These are phyloP conservation scores for Fragum sueziense DNA, from an alignment of 2,888 invertebrate genomes.

Conservation along the genomic window DNA sequence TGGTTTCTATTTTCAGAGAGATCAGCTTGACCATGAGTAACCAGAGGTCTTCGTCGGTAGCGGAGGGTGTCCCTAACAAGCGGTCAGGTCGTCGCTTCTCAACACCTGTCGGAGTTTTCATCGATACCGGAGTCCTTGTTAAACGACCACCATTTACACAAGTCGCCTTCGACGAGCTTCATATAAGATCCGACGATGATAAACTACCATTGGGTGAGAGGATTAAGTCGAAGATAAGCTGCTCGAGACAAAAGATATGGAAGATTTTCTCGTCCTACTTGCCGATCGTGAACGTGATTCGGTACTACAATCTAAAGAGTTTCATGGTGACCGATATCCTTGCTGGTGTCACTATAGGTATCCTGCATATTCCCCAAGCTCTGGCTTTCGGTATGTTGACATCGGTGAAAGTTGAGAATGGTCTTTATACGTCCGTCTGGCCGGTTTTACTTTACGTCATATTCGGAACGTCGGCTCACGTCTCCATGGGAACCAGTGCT, in stretches of 20 bases:
- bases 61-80: constrained; percentile 34
- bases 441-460: constrained; percentile 76
- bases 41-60: constrained; percentile 48
- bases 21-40: background rate
- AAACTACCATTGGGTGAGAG: constrained; percentile 44
- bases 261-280: constrained; percentile 69
- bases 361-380: constrained; percentile 81
- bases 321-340: constrained; percentile 74
- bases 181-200: constrained; percentile 62
- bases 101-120: constrained; percentile 54
- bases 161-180: constrained; percentile 72
- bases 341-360: constrained; percentile 79
- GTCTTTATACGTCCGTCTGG: constrained; percentile 78
- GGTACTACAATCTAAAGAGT: constrained; percentile 75
- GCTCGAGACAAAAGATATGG: constrained; percentile 70
- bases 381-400: constrained; percentile 77
- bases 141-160: constrained; percentile 69
- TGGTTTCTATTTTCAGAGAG: background rate
- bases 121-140: constrained; percentile 63
- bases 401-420: constrained; percentile 76
- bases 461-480: constrained; percentile 77
- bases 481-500: constrained; percentile 79
- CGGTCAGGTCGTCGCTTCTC: constrained; percentile 65
- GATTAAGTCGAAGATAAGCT: constrained; percentile 64
- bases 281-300: constrained; percentile 73